Evolutionary conservation across 2,888 invertebrate genomes (phyloP), one percentile per base, ranked within the genome.

Genomic region (Amblyjoppa proteus): DNA sequence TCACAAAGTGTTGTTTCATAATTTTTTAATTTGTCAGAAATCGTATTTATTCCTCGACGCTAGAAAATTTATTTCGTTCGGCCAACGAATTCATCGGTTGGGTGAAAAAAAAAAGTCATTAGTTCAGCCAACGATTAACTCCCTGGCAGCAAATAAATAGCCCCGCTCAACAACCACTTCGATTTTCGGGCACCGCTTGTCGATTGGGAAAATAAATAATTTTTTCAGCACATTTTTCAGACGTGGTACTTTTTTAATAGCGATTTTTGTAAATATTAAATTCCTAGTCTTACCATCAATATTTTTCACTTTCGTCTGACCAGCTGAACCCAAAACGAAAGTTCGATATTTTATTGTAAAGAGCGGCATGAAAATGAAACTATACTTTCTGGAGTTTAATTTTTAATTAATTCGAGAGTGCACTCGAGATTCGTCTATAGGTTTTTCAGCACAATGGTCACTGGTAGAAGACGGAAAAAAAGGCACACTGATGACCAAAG

Each of bases 391-490:
- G 2, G 31, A 64, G 34, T 34, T 34, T 16, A 16, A 64, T 64
- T 64, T 64, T 64, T 34, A 64, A 16, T 64, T 34, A 6, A n/a
- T 31, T 28, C n/a, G 28, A 31, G 16, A 61, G 31, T 58, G 58
- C 41, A 1, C 28, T 58, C 58, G 28, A 4, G 3, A 16, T 16
- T 31, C 61, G 11, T 31, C 28, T 28, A 28, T 16, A 25, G 31
- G 28, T 16, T 16, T 28, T 61, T 9, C 4, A 16, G 3, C 7
- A n/a, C 28, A 74, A 16, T 73, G 9, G 58, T 2, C 16, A 45
- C n/a, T 9, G 45, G 6, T 61, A n/a, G 74, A 28, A 61, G n/a
- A 74, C 25, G 74, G 61, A 45, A 56, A 1, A 16, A 38, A 74
- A 45, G 31, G 0, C 3, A 38, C 13, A 49, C 3, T 16, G 20